phyloP scores from a whole-genome alignment of 1,140 invertebrate species.

The Drosophila littoralis region DNA sequence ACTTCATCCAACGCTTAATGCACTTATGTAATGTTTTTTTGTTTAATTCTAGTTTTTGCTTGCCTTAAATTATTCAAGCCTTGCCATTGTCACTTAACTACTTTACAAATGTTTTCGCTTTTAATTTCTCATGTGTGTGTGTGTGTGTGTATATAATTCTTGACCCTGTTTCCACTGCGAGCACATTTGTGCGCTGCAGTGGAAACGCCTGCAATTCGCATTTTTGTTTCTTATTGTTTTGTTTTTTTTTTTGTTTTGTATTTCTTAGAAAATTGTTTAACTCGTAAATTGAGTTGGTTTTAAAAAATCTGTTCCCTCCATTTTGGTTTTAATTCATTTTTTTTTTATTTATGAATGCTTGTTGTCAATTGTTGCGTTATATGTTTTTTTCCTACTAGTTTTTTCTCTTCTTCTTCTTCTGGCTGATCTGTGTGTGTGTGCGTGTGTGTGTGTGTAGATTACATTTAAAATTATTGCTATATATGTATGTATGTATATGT shows the following conservation, averaged over 20 bases:
- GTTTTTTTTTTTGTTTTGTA: constrained; percentile 43
- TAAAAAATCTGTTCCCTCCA: constrained; percentile 80
- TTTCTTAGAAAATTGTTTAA: constrained; percentile 74
- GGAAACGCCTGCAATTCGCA: constrained; percentile 10
- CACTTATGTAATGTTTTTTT: constrained; percentile 70
- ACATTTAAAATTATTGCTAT: constrained; percentile 73
- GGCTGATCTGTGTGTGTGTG: neutral
- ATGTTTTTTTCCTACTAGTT: constrained; percentile 34
- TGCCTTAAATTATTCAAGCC: constrained; percentile 35
- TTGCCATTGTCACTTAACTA: constrained; percentile 53
- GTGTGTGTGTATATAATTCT: neutral
- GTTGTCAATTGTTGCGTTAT: constrained; percentile 73
- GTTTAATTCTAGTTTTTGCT: constrained; percentile 28
- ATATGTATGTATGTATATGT: constrained; percentile 57
- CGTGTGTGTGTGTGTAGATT: constrained; percentile 42
- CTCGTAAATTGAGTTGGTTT: constrained; percentile 74
- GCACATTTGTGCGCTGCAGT: neutral
- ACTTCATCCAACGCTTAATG: constrained; percentile 64
- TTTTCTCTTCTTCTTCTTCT: too few relatives aligned
- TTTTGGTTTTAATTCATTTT: constrained; percentile 78
- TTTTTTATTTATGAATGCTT: constrained; percentile 63
- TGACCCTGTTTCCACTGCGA: neutral
- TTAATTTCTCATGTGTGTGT: constrained; percentile 5
- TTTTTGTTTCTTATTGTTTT: constrained; percentile 38
- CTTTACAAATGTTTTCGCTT: constrained; percentile 33